These are phyloP conservation scores for Mylabris sibirica DNA, from an alignment of 2,888 invertebrate genomes.

Conservation along the genomic window DNA sequence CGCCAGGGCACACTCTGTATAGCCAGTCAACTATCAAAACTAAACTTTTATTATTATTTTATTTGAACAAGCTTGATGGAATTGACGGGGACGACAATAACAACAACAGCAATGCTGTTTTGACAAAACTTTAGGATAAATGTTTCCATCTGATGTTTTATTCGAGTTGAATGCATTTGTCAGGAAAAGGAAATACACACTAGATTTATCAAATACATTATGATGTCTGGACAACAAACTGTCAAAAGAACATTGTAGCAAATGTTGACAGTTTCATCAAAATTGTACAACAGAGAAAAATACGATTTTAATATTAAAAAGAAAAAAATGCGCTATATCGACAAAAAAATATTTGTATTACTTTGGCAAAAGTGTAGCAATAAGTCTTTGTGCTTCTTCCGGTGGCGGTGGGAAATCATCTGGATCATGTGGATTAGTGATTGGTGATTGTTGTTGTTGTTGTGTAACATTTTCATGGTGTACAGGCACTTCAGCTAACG, in stretches of 20 bases:
- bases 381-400: slow-evolving; percentile 79
- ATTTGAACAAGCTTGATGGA: neutral
- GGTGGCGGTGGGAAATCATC: slow-evolving; percentile 76
- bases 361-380: slow-evolving; percentile 79
- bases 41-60: neutral
- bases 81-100: too few relatives aligned
- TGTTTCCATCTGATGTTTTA: neutral
- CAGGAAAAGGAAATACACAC: neutral
- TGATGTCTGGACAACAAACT: neutral
- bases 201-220: slow-evolving; percentile 12
- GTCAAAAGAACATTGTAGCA: slow-evolving; percentile 1
- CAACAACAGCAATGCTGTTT: neutral
- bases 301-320: neutral
- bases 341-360: slow-evolving; percentile 60
- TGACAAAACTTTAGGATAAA: neutral
- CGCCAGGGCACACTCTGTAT: too few relatives aligned
- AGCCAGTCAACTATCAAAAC: neutral
- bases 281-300: neutral
- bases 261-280: slow-evolving; percentile 5
- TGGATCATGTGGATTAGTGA: slow-evolving; percentile 57
- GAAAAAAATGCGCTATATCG: too few relatives aligned
- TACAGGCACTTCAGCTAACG: slow-evolving; percentile 65
- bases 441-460: slow-evolving; percentile 46
- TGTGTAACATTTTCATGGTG: slow-evolving; percentile 60
- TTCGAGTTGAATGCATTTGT: slow-evolving; percentile 5